Base-by-base conservation (phyloP, 2,113 vertebrate genomes). In the Falcunculus frontatus region DNA sequence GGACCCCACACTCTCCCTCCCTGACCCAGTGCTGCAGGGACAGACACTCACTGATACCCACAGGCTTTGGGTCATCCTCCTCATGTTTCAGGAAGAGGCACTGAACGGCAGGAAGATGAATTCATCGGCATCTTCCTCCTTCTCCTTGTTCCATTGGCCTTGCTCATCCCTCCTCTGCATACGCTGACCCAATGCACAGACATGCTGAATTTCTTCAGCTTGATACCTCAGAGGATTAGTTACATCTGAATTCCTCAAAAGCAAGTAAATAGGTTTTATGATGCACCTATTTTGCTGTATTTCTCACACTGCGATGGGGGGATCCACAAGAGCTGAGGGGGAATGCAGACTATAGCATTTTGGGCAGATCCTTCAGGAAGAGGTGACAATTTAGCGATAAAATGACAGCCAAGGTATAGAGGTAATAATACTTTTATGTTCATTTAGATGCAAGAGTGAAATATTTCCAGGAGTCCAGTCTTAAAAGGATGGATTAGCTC, bases 401-500 rank as follows among this genome's bases (percentile, higher is more conserved):
- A 95, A 82, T 37, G 21, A 69, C 41, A 89, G 37, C 12, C 19
- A 74, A 79, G 32, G 27, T 26, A 70, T 9, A 63, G 52, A 65
- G 19, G n/a, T 5, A 69, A 42, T 33, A 55, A 77, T n/a, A 79
- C 15, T 52, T 65, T 9, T 15, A 65, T 13, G 25, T 39, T 74
- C 9, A 6, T 64, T 89, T 42, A 87, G 26, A 69, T 32, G 23
- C n/a, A 84, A 64, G 27, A 89, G 13, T 73, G 46, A 76, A 91
- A 26, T 85, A 35, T 39, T 87, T 82, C 63, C 21, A 75, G 46
- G 21, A 25, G 8, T 23, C 35, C 39, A 59, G 33, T 44, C 69
- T 42, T 67, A 47, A 56, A 87, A 94, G 65, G 64, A 74, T 52
- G 52, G 33, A 88, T 80, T 95, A 88, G 57, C 21, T 69, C n/a